Conservation (phyloP, 2,797 vertebrate species). For the Cryptoprocta ferox region DNA sequence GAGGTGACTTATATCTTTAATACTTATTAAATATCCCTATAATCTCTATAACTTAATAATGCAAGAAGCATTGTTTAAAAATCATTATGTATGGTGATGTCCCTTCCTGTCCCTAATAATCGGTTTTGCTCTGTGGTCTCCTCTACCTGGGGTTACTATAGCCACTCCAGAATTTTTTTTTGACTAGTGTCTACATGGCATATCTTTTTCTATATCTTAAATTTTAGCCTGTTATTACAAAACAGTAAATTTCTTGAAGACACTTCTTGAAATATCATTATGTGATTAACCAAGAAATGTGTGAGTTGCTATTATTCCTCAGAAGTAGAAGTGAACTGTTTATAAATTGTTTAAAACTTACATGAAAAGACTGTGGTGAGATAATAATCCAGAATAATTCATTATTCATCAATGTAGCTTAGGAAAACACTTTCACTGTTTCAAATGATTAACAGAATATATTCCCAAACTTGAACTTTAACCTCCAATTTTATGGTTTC, state of each 20-base stretch:
- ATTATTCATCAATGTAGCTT: not conserved
- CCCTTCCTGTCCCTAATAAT: too few relatives aligned
- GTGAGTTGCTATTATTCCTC: not conserved
- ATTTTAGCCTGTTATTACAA: too few relatives aligned
- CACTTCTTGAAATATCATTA: not conserved
- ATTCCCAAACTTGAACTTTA: not conserved
- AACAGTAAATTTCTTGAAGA: too few relatives aligned
- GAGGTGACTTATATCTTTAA: not conserved
- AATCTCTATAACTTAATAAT: not conserved
- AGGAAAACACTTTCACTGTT: not conserved
- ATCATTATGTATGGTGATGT: not conserved
- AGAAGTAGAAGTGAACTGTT: not conserved
- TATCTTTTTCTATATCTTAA: too few relatives aligned
- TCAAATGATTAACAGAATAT: not conserved
- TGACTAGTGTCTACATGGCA: too few relatives aligned
- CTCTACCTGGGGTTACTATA: too few relatives aligned
- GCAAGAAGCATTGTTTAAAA: not conserved
- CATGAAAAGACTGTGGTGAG: not conserved
- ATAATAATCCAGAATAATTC: not conserved
- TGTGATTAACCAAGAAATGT: not conserved
- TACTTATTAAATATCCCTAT: not conserved
- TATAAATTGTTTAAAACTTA: not conserved
- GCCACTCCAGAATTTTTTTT: too few relatives aligned
- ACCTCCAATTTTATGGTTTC: accelerated
- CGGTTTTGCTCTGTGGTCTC: too few relatives aligned